Conservation (phyloP, 2,113 vertebrate genomes). For the Microcebus lehilahytsara region DNA sequence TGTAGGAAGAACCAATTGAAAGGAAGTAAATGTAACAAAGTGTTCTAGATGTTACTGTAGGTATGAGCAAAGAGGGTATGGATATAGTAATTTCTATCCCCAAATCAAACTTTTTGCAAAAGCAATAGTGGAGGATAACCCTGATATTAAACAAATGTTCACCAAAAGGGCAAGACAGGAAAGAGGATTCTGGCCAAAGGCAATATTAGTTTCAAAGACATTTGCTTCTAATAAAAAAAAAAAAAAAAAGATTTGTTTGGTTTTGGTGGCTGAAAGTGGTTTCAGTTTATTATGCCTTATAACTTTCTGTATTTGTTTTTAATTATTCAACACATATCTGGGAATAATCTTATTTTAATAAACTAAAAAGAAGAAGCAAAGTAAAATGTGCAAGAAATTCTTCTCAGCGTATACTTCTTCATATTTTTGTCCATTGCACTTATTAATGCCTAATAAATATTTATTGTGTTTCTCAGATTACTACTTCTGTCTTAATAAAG, state of each 20-base stretch:
- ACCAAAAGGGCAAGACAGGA: background rate
- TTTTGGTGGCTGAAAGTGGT: background rate
- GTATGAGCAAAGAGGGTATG: background rate
- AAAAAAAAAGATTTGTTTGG: background rate
- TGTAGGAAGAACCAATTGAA: background rate
- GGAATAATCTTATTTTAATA: background rate
- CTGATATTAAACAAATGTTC: background rate
- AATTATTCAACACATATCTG: slow-evolving; percentile 7
- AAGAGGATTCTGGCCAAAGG: background rate
- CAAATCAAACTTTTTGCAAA: background rate
- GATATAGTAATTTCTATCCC: background rate
- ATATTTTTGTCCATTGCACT: background rate
- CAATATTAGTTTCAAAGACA: background rate
- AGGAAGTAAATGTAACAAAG: background rate
- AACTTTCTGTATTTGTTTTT: background rate
- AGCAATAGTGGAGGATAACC: background rate
- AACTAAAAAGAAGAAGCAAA: background rate
- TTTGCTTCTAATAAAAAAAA: background rate
- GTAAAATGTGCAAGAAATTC: background rate
- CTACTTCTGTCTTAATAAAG: slow-evolving; percentile 50
- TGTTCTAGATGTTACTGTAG: background rate
- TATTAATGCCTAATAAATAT: background rate
- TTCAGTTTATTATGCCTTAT: background rate
- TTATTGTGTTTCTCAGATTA: slow-evolving; percentile 45
- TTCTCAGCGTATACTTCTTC: background rate